A percentile compares a stretch with the other conserved stretches of the same genome.
Conservation (phyloP, 2,113 vertebrate species). For the Micromys minutus region DNA sequence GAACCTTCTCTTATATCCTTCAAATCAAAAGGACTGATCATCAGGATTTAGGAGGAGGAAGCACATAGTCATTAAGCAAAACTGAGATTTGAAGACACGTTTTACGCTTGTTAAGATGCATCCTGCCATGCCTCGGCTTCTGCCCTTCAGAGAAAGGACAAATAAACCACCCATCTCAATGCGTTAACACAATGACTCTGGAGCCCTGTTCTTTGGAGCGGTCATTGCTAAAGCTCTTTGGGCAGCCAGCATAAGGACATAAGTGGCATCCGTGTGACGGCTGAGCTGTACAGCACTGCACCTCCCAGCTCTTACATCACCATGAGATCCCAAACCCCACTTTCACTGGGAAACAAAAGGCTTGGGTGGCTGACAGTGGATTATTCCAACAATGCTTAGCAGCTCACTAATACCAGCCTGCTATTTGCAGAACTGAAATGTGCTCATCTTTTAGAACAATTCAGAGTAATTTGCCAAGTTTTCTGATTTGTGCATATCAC, state of each 20-base stretch:
- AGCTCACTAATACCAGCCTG: not conserved
- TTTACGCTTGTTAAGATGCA: conserved; percentile 18
- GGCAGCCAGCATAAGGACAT: not conserved
- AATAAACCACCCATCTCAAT: not conserved
- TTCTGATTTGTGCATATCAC: not conserved
- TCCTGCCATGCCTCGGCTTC: not conserved
- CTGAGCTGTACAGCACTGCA: not conserved
- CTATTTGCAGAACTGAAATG: conserved; percentile 52
- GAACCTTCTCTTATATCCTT: not conserved
- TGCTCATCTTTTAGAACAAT: conserved; percentile 54
- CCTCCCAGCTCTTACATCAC: not conserved
- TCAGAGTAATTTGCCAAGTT: not conserved
- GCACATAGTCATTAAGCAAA: conserved; percentile 48
- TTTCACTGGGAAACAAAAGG: not conserved
- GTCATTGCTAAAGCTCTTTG: not conserved
- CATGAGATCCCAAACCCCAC: not conserved
- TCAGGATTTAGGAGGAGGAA: conserved; percentile 7
- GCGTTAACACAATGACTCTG: conserved; percentile 42
- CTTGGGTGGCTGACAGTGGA: not conserved
- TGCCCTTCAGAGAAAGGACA: conserved; percentile 11
- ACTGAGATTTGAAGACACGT: conserved; percentile 5
- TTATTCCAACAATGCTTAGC: not conserved
- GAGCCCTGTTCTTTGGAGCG: not conserved
- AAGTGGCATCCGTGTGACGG: not conserved
- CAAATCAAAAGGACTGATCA: conserved; percentile 42